phyloP scores from a whole-genome alignment of 2,113 vertebrate genomes.

The Catharus fuscescens region DNA sequence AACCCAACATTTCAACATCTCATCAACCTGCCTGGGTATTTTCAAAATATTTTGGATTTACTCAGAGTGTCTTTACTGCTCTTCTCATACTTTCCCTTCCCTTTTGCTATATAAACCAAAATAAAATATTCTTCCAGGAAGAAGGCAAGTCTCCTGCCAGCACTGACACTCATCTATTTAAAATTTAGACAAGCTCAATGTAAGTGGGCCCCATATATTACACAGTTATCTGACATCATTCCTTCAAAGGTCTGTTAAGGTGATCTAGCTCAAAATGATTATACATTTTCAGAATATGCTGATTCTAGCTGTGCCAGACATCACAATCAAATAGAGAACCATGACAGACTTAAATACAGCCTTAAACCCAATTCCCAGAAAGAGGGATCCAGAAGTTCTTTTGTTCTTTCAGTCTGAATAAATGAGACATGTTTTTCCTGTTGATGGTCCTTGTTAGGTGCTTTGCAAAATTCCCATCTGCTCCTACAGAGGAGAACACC shows the following conservation, averaged over 20 bases:
- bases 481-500: background rate
- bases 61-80: background rate
- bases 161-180: constrained; percentile 7
- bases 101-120: background rate
- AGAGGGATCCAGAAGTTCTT: background rate
- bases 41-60: background rate
- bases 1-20: background rate
- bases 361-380: background rate
- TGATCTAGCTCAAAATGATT: background rate
- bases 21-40: background rate
- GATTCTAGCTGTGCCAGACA: background rate
- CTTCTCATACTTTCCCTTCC: background rate
- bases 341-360: background rate
- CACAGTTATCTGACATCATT: constrained; percentile 7
- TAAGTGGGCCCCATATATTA: constrained; percentile 30
- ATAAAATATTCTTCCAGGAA: constrained; percentile 8
- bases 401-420: background rate
- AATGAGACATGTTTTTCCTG: background rate
- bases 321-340: background rate
- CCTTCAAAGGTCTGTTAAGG: background rate
- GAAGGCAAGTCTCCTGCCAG: background rate
- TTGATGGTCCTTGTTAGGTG: background rate
- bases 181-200: constrained; percentile 34
- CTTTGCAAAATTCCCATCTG: background rate
- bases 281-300: background rate